Evolutionary conservation across 1,140 invertebrate genomes (phyloP), one percentile per base, ranked within the genome.

Genomic region (Muscidifurax raptorellus): DNA sequence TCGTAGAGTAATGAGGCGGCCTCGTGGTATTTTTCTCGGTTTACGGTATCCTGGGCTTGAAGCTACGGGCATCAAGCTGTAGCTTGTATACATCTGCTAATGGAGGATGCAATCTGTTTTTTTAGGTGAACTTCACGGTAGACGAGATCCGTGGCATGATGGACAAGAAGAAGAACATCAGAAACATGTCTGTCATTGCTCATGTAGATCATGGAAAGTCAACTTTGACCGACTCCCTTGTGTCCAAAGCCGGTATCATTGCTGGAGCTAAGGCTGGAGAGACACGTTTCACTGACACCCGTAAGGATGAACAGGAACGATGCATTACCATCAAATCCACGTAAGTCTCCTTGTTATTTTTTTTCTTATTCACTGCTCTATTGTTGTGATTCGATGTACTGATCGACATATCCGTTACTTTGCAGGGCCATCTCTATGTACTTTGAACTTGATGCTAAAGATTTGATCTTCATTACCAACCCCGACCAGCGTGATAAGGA

Each of bases 291-390:
- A 99, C 99, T 40, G 99, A 99, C 93, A 99, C 99, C 25, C 96
- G 99, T 87, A 99, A 99, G 93, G 99, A 99, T 95, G 99, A 99
- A 94, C 99, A 99, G 92, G 99, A 99, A 94, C 95, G 99, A 93
- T 99, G 99, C 92, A 99, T 99, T 94, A 99, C 99, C 91, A 99
- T 99, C 94, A 99, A 99, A 94, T 99, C 99, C 77, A 99, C 99
- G 97, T 99, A 95, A 96, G 97, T 95, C 15, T 22, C 64, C 9
- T 27, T 25, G 27, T 2, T 7, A 28, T 4, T 10, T 67, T n/a
- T 9, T 7, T 40, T 25, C 40, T 44, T 75, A 40, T 18, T n/a
- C n/a, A 71, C 32, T 32, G 22, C 64, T 40, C 10, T 12, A 67
- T 18, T 74, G 18, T 12, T 52, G 13, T 18, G 47, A 3, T 52